Base-by-base conservation (phyloP, 2,797 vertebrate genomes). In the Pangasius mekongensis region DNA sequence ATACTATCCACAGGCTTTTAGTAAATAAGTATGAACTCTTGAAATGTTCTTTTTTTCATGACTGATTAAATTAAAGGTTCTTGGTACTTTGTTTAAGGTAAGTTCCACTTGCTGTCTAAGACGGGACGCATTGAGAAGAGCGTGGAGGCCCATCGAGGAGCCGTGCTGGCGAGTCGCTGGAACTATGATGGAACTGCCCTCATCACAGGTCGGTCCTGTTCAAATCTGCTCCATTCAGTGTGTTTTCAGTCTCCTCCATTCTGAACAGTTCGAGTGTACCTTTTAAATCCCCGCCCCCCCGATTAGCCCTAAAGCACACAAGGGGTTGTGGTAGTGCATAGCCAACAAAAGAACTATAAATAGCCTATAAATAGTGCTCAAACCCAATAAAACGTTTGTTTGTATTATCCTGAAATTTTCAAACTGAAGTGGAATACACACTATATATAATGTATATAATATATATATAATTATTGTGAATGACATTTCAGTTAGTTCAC, bases 131-230 rank as follows among this genome's bases (percentile, higher is more conserved):
- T 99, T 33, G 98, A 99, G 93, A 99, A 99, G 93, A 99, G 97
- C 54, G 95, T 99, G 1, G 98, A 99, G 86, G 98, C 98, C 1
- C 98, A 99, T 74, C 96, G 95, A 92, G 98, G 99, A 92, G 98
- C 99, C 27, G 98, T 99, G 83, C 95, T 99, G 86, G 97, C 98
- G 73, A 98, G 97, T 84, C 96, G 96, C 91, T 99, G 99, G 98
- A 99, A 98, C 95, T 96, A 97, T 1, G 98, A 99, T 84, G 98
- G 98, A 62, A 98, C 98, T 36, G 98, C 98, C 14, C 95, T 99
- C 86, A 96, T 98, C 91, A 99, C 99, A 95, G 98, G 99, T 99
- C 6, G 5, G 83, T 80, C 43, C 18, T 4, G 0, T 43, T 60
- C 20, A 43, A 11, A 54, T 54, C 27, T 4, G n/a, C 33, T 60